Evolutionary conservation across 2,797 vertebrate species (phyloP).

Genomic region (Gymnocypris eckloni): DNA sequence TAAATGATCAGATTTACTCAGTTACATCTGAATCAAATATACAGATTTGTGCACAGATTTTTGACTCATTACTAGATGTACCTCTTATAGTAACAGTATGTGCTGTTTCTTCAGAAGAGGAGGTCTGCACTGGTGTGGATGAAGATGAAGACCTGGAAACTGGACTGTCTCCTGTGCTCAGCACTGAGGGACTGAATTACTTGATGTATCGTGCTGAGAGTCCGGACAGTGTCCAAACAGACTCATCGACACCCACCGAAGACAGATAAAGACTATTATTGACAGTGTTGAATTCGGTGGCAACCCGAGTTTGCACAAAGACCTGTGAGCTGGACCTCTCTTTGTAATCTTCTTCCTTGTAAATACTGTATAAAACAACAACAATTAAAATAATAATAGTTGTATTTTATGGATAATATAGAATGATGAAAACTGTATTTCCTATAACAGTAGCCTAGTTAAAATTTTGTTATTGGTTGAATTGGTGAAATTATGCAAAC

Average conservation of each 20-base stretch:
- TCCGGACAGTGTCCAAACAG: slow-evolving; percentile 17
- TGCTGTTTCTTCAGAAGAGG: slow-evolving; percentile 63
- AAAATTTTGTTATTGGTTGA: neutral
- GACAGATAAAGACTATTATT: neutral
- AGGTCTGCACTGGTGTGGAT: slow-evolving; percentile 56
- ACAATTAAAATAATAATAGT: neutral
- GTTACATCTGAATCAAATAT: neutral
- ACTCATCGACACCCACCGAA: slow-evolving; percentile 6
- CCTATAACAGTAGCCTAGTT: too few relatives aligned
- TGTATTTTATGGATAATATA: neutral
- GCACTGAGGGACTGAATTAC: slow-evolving; percentile 78
- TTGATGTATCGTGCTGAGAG: slow-evolving; percentile 66
- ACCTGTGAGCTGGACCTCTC: slow-evolving; percentile 12
- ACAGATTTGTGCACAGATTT: neutral
- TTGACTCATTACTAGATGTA: neutral
- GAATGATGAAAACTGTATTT: neutral
- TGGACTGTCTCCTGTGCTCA: slow-evolving; percentile 68
- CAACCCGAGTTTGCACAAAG: slow-evolving; percentile 1
- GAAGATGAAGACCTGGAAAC: slow-evolving; percentile 62
- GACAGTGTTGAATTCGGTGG: neutral
- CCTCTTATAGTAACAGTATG: neutral
- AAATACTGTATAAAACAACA: neutral
- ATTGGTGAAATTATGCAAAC: neutral
- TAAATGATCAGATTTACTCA: neutral
- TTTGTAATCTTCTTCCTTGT: slow-evolving; percentile 9